Conservation (phyloP, 2,797 vertebrate genomes). For the Sciurus vulgaris region DNA sequence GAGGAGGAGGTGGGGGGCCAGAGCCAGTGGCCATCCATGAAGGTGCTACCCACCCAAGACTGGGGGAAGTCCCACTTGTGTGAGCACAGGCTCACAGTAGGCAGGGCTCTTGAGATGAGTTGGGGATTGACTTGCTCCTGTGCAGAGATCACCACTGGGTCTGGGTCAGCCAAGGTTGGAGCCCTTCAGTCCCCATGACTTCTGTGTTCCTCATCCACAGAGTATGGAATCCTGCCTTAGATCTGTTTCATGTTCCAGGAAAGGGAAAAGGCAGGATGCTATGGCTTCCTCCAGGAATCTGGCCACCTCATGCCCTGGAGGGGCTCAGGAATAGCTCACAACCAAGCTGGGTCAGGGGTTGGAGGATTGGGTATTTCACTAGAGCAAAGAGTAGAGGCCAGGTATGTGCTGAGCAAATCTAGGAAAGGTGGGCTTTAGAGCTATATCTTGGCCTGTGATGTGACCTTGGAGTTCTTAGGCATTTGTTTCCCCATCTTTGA, state of each 20-base stretch:
- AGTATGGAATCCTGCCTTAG: not conserved
- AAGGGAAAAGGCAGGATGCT: not conserved
- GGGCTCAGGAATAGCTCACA: constrained; percentile 4
- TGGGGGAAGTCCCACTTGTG: constrained; percentile 71
- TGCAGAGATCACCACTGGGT: not conserved
- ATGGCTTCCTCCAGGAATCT: constrained; percentile 20
- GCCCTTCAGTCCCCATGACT: not conserved
- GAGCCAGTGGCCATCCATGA: constrained; percentile 84
- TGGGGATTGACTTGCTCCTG: not conserved
- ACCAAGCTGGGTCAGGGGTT: not conserved
- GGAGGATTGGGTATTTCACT: not conserved
- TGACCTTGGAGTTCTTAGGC: not conserved
- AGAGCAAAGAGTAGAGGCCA: not conserved
- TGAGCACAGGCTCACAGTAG: constrained; percentile 56
- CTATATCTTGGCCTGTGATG: not conserved
- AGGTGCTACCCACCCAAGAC: constrained; percentile 64
- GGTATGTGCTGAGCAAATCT: not conserved
- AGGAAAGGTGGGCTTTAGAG: not conserved
- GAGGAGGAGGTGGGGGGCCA: constrained; percentile 87
- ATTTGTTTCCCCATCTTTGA: constrained; percentile 41
- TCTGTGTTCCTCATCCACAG: not conserved
- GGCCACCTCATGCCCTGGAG: not conserved
- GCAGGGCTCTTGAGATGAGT: not conserved
- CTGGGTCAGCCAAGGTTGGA: not conserved
- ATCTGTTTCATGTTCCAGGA: not conserved